These are phyloP conservation scores for Argyrosomus japonicus DNA, from an alignment of 2,113 vertebrate species.

Conservation along the genomic window DNA sequence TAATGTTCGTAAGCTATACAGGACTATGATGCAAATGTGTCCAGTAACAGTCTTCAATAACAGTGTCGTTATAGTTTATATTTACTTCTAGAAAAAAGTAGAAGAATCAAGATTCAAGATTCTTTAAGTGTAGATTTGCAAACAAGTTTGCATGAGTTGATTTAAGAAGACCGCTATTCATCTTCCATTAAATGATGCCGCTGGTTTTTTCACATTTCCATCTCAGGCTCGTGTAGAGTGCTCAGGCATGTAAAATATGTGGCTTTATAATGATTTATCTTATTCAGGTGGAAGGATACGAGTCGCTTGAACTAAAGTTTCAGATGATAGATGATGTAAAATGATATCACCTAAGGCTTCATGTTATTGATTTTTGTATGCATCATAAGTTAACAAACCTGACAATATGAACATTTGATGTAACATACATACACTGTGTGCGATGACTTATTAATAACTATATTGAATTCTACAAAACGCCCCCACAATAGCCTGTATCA, in stretches of 20 bases:
- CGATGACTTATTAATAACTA: not conserved
- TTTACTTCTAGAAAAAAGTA: not conserved
- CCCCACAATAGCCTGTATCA: not conserved
- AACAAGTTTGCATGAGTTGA: no score
- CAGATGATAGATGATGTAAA: not conserved
- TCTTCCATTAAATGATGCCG: not conserved
- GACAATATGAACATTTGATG: not conserved
- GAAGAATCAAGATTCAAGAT: not conserved
- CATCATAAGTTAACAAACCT: not conserved
- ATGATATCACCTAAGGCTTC: not conserved
- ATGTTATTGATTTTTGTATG: not conserved
- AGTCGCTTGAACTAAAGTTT: not conserved
- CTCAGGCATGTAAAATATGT: not conserved
- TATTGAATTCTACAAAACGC: not conserved
- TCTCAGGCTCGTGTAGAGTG: not conserved
- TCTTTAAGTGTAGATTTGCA: not conserved
- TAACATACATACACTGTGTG: not conserved
- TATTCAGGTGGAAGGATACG: not conserved
- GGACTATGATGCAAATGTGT: not conserved
- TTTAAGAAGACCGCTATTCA: not conserved
- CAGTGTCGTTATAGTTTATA: not conserved
- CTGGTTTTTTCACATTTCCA: not conserved
- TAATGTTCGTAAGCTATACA: not conserved
- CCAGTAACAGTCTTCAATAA: not conserved
- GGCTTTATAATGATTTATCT: not conserved